phyloP scores from a whole-genome alignment of 2,113 vertebrate genomes.

The Sprattus sprattus region DNA sequence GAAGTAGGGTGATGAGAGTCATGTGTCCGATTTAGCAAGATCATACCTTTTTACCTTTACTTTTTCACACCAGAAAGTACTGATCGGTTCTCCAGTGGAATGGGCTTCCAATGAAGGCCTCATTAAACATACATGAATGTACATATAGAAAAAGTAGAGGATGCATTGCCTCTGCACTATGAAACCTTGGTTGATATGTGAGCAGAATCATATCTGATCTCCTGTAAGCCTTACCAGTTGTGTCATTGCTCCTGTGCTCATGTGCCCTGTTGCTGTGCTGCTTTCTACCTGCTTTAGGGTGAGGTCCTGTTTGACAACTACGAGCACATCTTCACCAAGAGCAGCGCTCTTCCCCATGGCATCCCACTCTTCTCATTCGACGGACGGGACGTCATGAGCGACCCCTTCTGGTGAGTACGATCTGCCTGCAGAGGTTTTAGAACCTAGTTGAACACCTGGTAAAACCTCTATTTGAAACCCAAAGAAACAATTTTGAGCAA shows the following conservation, averaged over 20 bases:
- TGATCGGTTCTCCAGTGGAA: background rate
- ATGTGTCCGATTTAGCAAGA: no score
- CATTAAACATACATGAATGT: conserved; percentile 12
- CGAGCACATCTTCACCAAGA: conserved; percentile 84
- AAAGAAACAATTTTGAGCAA: background rate
- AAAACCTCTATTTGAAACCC: background rate
- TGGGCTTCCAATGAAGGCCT: background rate
- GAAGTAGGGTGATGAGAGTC: no score
- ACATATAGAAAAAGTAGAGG: background rate
- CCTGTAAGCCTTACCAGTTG: background rate
- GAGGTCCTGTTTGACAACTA: conserved; percentile 88
- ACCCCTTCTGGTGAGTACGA: conserved; percentile 86
- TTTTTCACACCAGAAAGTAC: background rate
- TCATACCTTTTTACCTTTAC: no score
- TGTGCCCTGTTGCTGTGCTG: background rate
- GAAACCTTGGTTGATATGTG: background rate
- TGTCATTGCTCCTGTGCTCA: background rate
- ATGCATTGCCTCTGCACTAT: background rate
- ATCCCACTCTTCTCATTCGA: conserved; percentile 94
- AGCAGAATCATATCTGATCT: background rate
- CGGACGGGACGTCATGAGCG: conserved; percentile 85
- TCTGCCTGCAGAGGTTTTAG: background rate
- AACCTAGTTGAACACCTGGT: background rate
- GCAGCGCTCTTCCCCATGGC: conserved; percentile 70
- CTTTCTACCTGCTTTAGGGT: conserved; percentile 70